Conservation (phyloP, 2,888 invertebrate genomes). For the Cinara cedri region DNA sequence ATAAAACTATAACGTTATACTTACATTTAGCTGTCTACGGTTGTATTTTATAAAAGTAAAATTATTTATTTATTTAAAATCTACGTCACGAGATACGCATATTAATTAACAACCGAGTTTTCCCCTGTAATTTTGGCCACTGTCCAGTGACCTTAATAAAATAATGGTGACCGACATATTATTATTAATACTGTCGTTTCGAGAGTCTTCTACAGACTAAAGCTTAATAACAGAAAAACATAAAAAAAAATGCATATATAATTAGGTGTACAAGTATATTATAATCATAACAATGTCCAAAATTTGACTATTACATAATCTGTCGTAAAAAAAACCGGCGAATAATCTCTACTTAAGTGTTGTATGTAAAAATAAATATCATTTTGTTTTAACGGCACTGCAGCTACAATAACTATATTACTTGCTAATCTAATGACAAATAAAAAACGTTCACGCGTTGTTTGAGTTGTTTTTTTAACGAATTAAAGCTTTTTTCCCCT, state of each 20-base stretch:
- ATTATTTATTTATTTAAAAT: neutral
- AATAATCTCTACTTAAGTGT: too few species aligned
- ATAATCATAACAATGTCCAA: neutral
- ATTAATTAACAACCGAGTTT: constrained; percentile 30
- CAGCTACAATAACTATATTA: neutral
- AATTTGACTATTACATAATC: constrained; percentile 3
- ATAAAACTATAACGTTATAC: too few species aligned
- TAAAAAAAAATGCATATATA: neutral
- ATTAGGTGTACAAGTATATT: neutral
- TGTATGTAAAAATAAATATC: too few species aligned
- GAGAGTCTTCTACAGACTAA: constrained; percentile 1
- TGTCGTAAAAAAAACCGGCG: neutral
- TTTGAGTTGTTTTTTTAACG: constrained; percentile 7
- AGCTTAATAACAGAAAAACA: neutral
- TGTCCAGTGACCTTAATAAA: constrained; percentile 45
- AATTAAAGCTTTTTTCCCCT: constrained; percentile 4
- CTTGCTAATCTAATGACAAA: neutral
- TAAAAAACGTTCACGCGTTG: too few species aligned
- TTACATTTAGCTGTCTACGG: too few species aligned
- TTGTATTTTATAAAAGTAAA: neutral
- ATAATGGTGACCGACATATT: constrained; percentile 5
- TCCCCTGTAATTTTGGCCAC: constrained; percentile 29
- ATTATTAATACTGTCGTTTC: neutral
- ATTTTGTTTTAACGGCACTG: neutral
- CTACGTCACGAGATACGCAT: neutral